These are phyloP conservation scores for Lysandra bellargus DNA, from an alignment of 2,888 invertebrate genomes.

Conservation along the genomic window DNA sequence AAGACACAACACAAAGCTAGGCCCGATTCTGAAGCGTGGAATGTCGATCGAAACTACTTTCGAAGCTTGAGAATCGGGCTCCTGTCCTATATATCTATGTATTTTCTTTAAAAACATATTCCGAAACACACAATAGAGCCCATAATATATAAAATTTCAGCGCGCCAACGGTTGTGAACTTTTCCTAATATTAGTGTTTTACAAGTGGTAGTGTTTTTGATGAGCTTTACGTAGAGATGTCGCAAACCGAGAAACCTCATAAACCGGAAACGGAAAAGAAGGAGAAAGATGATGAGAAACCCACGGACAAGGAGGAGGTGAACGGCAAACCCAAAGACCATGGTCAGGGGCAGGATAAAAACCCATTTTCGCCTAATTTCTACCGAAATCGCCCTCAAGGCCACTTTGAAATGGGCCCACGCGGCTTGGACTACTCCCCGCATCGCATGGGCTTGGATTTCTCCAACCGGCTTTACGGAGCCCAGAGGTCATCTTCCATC, in stretches of 20 bases:
- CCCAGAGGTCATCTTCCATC: constrained; percentile 72
- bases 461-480: constrained; percentile 66
- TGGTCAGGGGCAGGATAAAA: constrained; percentile 48
- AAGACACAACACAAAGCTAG: not conserved
- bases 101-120: not conserved
- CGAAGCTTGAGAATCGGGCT: not conserved
- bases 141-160: constrained; percentile 19
- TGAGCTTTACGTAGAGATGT: constrained; percentile 59
- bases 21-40: not conserved
- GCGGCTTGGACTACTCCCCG: constrained; percentile 73
- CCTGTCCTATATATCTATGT: no score
- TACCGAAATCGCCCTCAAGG: constrained; percentile 66
- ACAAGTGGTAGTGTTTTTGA: constrained; percentile 38
- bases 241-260: constrained; percentile 72
- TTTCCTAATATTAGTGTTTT: constrained; percentile 53
- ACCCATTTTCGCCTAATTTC: constrained; percentile 70
- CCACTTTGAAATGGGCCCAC: constrained; percentile 76
- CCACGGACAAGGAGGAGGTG: constrained; percentile 50
- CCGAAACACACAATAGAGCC: not conserved
- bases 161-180: constrained; percentile 66
- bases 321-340: constrained; percentile 51
- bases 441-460: constrained; percentile 70
- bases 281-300: constrained; percentile 53
- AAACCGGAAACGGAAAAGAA: constrained; percentile 65
- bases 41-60: not conserved